Conservation (phyloP, 2,888 invertebrate genomes). For the Diarsia rubi region DNA sequence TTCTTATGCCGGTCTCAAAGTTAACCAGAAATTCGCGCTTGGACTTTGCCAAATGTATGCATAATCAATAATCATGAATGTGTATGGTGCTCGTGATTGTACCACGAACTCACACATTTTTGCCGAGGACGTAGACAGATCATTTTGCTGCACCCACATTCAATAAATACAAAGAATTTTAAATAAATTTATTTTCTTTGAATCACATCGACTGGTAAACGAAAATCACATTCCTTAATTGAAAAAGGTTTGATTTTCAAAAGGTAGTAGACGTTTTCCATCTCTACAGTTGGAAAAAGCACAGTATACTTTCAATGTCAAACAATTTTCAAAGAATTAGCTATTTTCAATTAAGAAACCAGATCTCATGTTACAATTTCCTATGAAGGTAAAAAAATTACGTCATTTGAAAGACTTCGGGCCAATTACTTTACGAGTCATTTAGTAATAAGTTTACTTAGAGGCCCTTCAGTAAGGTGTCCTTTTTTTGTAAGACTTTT, state of each 20-base stretch:
- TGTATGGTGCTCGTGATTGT: too few species aligned
- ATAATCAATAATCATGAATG: too few species aligned
- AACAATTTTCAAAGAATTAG: too few species aligned
- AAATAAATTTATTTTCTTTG: not conserved
- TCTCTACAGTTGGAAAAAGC: not conserved
- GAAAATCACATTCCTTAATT: not conserved
- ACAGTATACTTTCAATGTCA: too few species aligned
- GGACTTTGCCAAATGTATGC: too few species aligned
- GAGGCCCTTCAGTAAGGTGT: slow-evolving; percentile 76
- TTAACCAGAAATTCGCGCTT: too few species aligned
- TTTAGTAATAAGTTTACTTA: slow-evolving; percentile 35
- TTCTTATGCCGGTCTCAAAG: too few species aligned
- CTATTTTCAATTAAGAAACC: too few species aligned
- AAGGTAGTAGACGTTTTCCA: not conserved
- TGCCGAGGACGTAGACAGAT: not conserved
- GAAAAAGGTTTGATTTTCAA: not conserved
- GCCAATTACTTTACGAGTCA: too few species aligned
- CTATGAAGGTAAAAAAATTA: too few species aligned
- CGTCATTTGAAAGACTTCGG: too few species aligned
- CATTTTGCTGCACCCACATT: not conserved
- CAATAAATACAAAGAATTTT: not conserved
- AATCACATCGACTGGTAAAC: not conserved
- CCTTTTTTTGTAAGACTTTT: slow-evolving; percentile 71
- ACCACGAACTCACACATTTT: not conserved
- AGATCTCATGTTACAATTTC: too few species aligned